Base-by-base conservation (phyloP, 1,140 invertebrate species). In the Neodiprion fabricii region DNA sequence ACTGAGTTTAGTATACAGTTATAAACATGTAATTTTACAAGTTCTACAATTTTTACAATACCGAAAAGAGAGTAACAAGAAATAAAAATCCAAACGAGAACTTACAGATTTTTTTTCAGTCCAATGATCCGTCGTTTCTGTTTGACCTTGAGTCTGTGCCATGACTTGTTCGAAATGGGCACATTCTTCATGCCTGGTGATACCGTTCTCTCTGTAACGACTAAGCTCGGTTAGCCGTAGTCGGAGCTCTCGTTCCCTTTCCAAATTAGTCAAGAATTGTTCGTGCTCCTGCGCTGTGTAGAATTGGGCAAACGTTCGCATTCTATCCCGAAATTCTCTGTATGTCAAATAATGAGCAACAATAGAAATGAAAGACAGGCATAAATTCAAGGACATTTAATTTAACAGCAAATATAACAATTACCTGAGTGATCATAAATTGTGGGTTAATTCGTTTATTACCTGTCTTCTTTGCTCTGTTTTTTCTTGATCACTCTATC, bases 241-340 rank as follows among this genome's bases (percentile, higher is more conserved):
- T 78, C 95, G 92, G 70, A 97, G 86, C 86, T 97, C 95, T 82
- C 93, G 92, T 88, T 97, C 96, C 76, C 93, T 92, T 87, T 95
- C 94, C 70, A 97, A 85, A 77, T 93, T 95, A 23, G 89, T 90
- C 65, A 95, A 88, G 70, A 96, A 92, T 74, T 94, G 91, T 77
- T 95, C 93, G 82, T 97, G 94, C 87, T 98, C 96, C 75, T 92
- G 90, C 48, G 93, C 91, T 1, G 95, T 94, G 81, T 96, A 94
- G 89, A 98, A 97, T 84, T 97, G 96, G 40, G 95, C 93, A 84
- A 96, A 96, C 66, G 94, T 92, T 65, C 95, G 91, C 84, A 97
- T 91, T 70, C 94, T 93, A 76, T 98, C 96, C 40, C 92, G 90
- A 79, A 95, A 93, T 78, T 95, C 94, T 76, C 94, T 94, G 76